phyloP scores from a whole-genome alignment of 2,888 invertebrate species.

The Hartigia nigra region DNA sequence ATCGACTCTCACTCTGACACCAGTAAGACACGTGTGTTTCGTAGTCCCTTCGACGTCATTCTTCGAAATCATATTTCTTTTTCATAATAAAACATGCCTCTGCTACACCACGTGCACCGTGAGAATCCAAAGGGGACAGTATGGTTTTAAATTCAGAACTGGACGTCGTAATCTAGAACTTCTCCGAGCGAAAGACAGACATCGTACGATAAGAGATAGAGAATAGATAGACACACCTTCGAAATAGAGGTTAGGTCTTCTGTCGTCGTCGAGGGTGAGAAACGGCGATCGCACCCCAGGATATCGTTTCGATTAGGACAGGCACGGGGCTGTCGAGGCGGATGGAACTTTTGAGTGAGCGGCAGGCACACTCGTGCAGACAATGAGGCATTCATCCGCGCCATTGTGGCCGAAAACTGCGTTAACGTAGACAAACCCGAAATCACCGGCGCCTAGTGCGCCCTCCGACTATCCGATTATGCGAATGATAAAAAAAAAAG shows the following conservation, averaged over 20 bases:
- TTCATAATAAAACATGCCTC: neutral
- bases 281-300: slow-evolving; percentile 13
- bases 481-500: slow-evolving; percentile 52
- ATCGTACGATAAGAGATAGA: neutral
- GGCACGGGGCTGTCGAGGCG: slow-evolving; percentile 30
- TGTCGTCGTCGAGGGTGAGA: neutral
- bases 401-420: slow-evolving; percentile 57
- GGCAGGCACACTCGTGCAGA: slow-evolving; percentile 47
- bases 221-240: neutral
- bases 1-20: slow-evolving; percentile 14
- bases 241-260: neutral
- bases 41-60: neutral
- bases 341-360: slow-evolving; percentile 59
- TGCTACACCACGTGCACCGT: neutral
- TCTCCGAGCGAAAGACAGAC: neutral
- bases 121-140: neutral
- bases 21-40: neutral
- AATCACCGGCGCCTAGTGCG: slow-evolving; percentile 58
- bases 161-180: neutral
- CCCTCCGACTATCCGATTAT: slow-evolving; percentile 58
- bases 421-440: slow-evolving; percentile 64
- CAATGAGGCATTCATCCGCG: slow-evolving; percentile 60
- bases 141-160: neutral
- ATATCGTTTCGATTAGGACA: slow-evolving; percentile 51
- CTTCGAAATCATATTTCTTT: neutral